Percentiles rank a stretch among this genome's conserved stretches.
Evolutionary conservation across 2,797 vertebrate genomes (phyloP).

Genomic region (Diceros bicornis): DNA sequence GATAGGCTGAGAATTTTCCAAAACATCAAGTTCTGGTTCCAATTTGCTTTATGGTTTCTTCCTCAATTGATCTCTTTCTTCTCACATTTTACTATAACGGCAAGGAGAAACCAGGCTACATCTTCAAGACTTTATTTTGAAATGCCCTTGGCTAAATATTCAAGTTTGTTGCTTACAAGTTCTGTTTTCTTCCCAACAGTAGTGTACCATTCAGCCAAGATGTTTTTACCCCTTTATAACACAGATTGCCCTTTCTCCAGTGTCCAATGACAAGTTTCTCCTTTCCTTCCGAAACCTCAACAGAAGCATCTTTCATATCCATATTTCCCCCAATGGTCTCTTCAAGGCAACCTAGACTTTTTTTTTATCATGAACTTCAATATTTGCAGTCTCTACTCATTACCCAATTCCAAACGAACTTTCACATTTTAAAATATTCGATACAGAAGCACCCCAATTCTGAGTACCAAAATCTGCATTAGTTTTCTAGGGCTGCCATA

Average conservation of each 20-base stretch:
- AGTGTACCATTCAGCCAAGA: not conserved
- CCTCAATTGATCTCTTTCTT: not conserved
- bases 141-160: not conserved
- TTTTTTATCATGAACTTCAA: not conserved
- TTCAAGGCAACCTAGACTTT: not conserved
- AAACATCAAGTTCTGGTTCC: not conserved
- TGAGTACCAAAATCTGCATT: not conserved
- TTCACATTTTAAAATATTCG: not conserved
- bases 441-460: not conserved
- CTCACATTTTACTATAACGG: not conserved
- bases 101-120: not conserved
- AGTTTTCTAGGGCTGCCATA: not conserved
- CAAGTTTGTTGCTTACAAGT: not conserved
- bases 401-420: not conserved
- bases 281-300: not conserved
- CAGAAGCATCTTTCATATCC: rapidly evolving
- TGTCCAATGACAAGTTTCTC: not conserved
- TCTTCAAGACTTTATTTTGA: not conserved
- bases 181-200: not conserved
- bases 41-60: not conserved
- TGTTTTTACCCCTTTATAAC: not conserved
- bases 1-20: not conserved
- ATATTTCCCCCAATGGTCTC: not conserved
- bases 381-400: not conserved
- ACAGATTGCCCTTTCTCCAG: not conserved